These are phyloP conservation scores for Escarpia spicata DNA, from an alignment of 2,888 invertebrate genomes.

Conservation along the genomic window DNA sequence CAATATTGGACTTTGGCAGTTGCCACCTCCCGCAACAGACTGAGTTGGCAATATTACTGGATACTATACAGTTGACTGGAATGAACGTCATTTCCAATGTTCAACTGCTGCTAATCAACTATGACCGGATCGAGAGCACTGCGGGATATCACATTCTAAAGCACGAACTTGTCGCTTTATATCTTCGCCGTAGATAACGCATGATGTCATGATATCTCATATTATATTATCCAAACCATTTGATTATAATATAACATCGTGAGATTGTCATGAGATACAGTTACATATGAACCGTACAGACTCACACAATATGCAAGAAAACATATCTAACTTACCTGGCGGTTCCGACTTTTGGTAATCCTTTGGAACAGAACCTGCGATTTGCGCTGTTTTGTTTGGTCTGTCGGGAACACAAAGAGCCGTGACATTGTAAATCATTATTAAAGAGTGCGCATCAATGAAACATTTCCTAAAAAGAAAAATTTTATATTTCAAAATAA, in stretches of 20 bases:
- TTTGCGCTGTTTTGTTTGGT: background rate
- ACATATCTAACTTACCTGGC: background rate
- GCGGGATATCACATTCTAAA: no score
- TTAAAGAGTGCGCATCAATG: no score
- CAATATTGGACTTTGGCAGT: no score
- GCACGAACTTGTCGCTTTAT: background rate
- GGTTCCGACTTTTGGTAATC: conserved; percentile 1
- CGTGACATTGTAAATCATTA: background rate
- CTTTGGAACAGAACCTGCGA: background rate
- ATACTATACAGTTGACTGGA: no score
- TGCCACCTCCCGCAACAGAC: no score
- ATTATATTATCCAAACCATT: background rate
- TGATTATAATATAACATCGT: background rate
- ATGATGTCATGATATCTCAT: background rate
- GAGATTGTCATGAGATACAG: background rate
- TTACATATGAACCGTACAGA: background rate
- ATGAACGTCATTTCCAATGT: no score
- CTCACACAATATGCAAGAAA: background rate
- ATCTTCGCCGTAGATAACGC: background rate
- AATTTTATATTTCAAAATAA: no score
- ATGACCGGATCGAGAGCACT: no score
- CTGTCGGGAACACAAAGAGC: background rate
- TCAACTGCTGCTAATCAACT: no score
- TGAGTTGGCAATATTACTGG: no score
- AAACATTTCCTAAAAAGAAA: no score